Percentiles rank a stretch among this genome's conserved stretches.
phyloP scores from a whole-genome alignment of 2,888 invertebrate species.

The Microplitis manilae region DNA sequence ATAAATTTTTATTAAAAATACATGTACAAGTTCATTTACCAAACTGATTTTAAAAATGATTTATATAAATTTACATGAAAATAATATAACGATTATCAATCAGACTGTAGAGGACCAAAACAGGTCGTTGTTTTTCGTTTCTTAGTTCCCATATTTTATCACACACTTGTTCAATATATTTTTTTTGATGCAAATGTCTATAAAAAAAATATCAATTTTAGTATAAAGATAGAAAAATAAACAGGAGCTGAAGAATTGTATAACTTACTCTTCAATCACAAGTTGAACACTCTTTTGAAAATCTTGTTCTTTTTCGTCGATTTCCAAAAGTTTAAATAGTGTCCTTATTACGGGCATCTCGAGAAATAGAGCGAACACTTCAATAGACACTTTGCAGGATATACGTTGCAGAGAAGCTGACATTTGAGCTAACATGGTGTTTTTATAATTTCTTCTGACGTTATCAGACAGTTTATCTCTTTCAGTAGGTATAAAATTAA shows the following conservation, averaged over 20 bases:
- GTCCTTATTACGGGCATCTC: constrained; percentile 76
- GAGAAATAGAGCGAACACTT: constrained; percentile 79
- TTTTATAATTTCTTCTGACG: constrained; percentile 61
- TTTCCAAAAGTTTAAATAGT: constrained; percentile 76
- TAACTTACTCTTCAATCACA: constrained; percentile 75
- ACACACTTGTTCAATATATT: constrained; percentile 78
- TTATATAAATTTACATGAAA: constrained; percentile 66
- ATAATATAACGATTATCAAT: constrained; percentile 75
- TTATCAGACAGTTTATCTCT: constrained; percentile 65
- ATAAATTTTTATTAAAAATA: background rate
- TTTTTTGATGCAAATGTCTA: constrained; percentile 68
- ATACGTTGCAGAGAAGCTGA: constrained; percentile 76
- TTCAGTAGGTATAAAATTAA: constrained; percentile 63
- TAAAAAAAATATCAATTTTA: constrained; percentile 37
- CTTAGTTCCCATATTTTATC: constrained; percentile 78
- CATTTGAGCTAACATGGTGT: constrained; percentile 73
- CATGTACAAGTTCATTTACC: background rate
- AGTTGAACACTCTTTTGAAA: constrained; percentile 74
- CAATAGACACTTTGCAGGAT: constrained; percentile 76
- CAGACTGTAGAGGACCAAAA: constrained; percentile 78
- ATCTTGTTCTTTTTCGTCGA: constrained; percentile 72
- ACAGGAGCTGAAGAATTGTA: constrained; percentile 49
- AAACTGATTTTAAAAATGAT: background rate
- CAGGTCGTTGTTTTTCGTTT: constrained; percentile 75
- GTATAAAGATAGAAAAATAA: background rate